Evolutionary conservation across 2,113 vertebrate species (phyloP), one percentile per base, ranked within the genome.

Genomic region (Antennarius striatus): DNA sequence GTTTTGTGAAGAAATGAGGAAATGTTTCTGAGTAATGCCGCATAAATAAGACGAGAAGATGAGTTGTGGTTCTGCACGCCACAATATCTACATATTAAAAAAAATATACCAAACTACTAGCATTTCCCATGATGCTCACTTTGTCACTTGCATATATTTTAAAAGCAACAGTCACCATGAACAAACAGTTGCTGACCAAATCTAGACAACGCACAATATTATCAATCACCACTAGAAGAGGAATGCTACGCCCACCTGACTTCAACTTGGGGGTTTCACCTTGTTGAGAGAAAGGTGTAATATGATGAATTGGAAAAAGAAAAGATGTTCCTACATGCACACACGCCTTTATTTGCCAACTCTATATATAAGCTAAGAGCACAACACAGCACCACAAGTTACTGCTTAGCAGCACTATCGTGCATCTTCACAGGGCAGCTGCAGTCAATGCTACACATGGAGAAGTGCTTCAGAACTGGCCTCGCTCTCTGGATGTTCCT

Each of bases 231-330:
- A 30, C 15, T 50, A 49, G n/a, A 55, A 13, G 10, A 4, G 46
- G 32, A 7, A 7, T 7, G 32, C 32, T 36, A 2, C 10, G 40
- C 43, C 62, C 30, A 78, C 71, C 28, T 69, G 3, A 4, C 56
- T 16, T 40, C 8, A 9, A 10, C 16, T 53, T 32, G 43, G 75
- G 80, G 78, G 45, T 81, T 85, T 87, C 39, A 73, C 63, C 77
- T 59, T 30, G 29, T 6, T 53, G 3, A 46, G 63, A 56, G 63
- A 58, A 85, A 76, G 66, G 6, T 29, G 10, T 10, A 8, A 0
- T 2, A 71, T 89, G 83, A 87, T 72, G 49, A 81, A 82, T 64
- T 70, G 84, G 80, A 79, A 83, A 71, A 68, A 70, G 14, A 6
- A 56, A 12, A 22, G 22, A 6, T 42, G 29, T 50, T 32, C 48